These are phyloP conservation scores for Nerophis ophidion DNA, from an alignment of 2,113 vertebrate species.

Conservation along the genomic window DNA sequence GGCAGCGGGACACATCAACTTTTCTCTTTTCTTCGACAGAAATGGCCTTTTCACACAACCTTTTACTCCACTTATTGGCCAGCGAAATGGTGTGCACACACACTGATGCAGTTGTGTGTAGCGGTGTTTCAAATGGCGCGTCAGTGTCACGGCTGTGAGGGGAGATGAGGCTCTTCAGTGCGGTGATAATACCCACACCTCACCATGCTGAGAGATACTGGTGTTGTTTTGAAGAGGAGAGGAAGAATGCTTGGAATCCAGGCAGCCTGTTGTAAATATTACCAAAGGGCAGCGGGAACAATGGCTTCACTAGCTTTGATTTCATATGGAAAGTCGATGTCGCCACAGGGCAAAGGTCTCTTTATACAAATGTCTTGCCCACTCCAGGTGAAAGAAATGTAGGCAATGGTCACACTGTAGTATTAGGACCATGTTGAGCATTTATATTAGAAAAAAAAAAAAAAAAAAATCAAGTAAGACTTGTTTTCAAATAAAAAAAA, in stretches of 20 bases:
- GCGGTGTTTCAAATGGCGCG: slow-evolving; percentile 7
- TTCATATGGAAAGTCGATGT: neutral
- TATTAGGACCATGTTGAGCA: neutral
- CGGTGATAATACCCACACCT: slow-evolving; percentile 24
- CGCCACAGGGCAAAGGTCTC: too few relatives aligned
- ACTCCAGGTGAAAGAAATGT: too few relatives aligned
- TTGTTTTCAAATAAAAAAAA: too few relatives aligned
- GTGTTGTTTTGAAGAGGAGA: slow-evolving; percentile 45
- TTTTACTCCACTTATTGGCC: slow-evolving; percentile 30
- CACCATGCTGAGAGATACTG: slow-evolving; percentile 22
- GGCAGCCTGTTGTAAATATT: slow-evolving; percentile 41
- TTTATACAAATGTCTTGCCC: too few relatives aligned
- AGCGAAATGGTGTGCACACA: slow-evolving; percentile 12
- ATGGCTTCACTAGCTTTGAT: too few relatives aligned
- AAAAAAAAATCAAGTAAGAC: too few relatives aligned
- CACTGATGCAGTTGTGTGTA: slow-evolving; percentile 17
- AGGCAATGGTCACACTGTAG: too few relatives aligned
- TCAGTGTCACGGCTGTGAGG: slow-evolving; percentile 16
- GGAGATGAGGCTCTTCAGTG: slow-evolving; percentile 15
- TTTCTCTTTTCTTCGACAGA: slow-evolving; percentile 22
- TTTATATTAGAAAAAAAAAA: too few relatives aligned
- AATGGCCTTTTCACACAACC: slow-evolving; percentile 31
- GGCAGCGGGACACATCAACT: slow-evolving; percentile 12
- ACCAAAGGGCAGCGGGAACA: slow-evolving; percentile 22
- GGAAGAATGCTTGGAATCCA: slow-evolving; percentile 56